Base-by-base conservation (phyloP, 2,797 vertebrate species). In the Halcyon chelicuti region DNA sequence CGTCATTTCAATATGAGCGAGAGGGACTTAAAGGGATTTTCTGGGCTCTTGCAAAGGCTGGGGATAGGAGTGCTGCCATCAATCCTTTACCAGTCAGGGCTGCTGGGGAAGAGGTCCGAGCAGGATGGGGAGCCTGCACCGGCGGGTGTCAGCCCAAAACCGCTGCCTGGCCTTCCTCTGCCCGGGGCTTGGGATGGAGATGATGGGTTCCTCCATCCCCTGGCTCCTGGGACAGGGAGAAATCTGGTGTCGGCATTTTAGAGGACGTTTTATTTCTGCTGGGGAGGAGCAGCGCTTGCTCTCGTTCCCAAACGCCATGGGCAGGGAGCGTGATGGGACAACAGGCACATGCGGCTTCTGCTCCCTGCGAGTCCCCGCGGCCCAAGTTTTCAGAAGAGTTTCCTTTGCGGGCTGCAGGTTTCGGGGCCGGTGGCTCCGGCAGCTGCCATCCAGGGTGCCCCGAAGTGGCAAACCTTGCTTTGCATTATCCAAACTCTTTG, bases 21-120 rank as follows among this genome's bases (percentile, higher is more conserved):
- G 91, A 93, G 61, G 67, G 92, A 77, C 87, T 95, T 96, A 73
- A 91, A 78, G 83, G 80, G 94, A 93, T 96, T 97, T 96, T 93
- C 90, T 65, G 61, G 81, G 90, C 88, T 92, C 35, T 94, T 33
- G 74, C 61, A 29, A 68, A 78, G 77, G 91, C 80, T 58, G 61
- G 68, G 74, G 66, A 12, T 33, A 46, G 88, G 14, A 40, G 63
- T 2, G 85, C 35, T 68, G 33, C 52, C 54, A 5, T 57, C 58
- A 31, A 1, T n/a, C 42, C 70, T 88, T 20, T 29, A 3, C 29
- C 57, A n/a, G 23, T 31, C 8, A 15, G 71, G 52, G 89, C 22
- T n/a, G 33, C 31, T n/a, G 78, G 42, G 55, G 58, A 37, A 67
- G 55, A 17, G 19, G 57, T 58, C 71, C 81, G 54, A 77, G 78